Conservation (phyloP, 1,140 invertebrate genomes). For the Potamilus streckersoni region DNA sequence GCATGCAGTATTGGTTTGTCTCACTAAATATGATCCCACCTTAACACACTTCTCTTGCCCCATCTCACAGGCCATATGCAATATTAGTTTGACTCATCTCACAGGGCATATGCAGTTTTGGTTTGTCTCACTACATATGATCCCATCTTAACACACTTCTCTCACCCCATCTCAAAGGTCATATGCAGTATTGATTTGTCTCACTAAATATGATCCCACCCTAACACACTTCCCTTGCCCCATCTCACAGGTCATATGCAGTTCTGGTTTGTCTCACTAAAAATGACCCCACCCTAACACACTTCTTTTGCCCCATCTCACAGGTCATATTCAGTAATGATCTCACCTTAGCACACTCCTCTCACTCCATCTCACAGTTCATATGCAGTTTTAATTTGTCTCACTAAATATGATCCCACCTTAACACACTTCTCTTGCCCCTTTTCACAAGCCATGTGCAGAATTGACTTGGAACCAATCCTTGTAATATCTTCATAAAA, state of each 20-base stretch:
- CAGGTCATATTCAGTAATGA: slow-evolving; percentile 38
- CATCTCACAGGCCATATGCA: slow-evolving; percentile 51
- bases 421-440: slow-evolving; percentile 41
- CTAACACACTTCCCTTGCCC: too few species aligned
- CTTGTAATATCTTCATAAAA: slow-evolving; percentile 46
- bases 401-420: slow-evolving; percentile 19
- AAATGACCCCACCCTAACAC: too few species aligned
- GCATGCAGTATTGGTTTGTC: slow-evolving; percentile 17
- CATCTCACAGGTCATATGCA: too few species aligned
- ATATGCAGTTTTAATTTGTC: slow-evolving; percentile 30
- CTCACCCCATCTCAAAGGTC: too few species aligned
- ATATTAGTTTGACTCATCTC: slow-evolving; percentile 16
- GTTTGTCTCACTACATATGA: too few species aligned
- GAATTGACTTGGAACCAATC: slow-evolving; percentile 49
- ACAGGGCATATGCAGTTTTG: slow-evolving; percentile 47
- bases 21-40: slow-evolving; percentile 19
- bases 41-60: slow-evolving; percentile 41
- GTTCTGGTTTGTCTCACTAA: too few species aligned
- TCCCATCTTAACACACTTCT: too few species aligned
- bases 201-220: too few species aligned
- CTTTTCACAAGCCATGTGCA: slow-evolving; percentile 51
- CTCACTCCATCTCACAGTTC: slow-evolving; percentile 44
- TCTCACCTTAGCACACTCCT: slow-evolving; percentile 42
- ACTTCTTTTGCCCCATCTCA: too few species aligned
- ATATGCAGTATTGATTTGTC: slow-evolving; percentile 51